Percentiles rank a stretch among this genome's conserved stretches.
phyloP scores from a whole-genome alignment of 2,797 vertebrate genomes.

The Hypotaenidia philippensis region DNA sequence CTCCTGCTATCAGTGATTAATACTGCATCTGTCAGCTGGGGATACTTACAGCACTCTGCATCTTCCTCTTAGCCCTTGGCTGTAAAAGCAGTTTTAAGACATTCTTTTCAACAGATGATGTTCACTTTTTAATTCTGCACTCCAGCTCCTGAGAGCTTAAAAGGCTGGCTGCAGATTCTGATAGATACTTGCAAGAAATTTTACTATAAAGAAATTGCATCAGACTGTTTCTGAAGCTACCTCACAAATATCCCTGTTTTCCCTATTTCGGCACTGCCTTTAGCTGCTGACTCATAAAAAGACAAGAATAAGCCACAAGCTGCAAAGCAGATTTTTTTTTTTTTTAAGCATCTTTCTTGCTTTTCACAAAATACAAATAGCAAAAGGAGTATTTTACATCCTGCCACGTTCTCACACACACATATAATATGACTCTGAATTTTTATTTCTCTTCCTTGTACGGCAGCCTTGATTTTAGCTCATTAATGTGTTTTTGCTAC shows the following conservation, averaged over 20 bases:
- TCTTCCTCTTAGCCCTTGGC: not conserved
- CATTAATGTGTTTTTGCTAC: slow-evolving; percentile 62
- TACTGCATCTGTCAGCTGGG: slow-evolving; percentile 35
- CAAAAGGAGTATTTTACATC: slow-evolving; percentile 18
- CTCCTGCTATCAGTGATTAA: slow-evolving; percentile 32
- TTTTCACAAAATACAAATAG: slow-evolving; percentile 8
- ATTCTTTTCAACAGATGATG: not conserved
- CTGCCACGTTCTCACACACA: not conserved
- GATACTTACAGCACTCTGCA: not conserved
- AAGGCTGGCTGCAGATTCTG: slow-evolving; percentile 49
- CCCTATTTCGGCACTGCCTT: not conserved
- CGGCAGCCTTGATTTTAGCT: slow-evolving; percentile 49
- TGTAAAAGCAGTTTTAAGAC: slow-evolving; percentile 22
- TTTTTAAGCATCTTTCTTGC: not conserved
- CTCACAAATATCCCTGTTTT: slow-evolving; percentile 11
- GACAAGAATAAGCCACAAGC: slow-evolving; percentile 10
- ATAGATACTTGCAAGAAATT: slow-evolving; percentile 41
- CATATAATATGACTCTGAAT: not conserved
- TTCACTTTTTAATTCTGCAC: slow-evolving; percentile 5
- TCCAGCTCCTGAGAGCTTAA: slow-evolving; percentile 21
- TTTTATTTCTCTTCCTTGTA: slow-evolving; percentile 32
- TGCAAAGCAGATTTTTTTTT: not conserved
- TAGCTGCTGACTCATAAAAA: slow-evolving; percentile 55
- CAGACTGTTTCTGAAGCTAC: slow-evolving; percentile 8
- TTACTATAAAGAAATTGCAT: slow-evolving; percentile 1